Conservation (phyloP, 1,140 invertebrate species). For the Helicorthomorpha holstii region DNA sequence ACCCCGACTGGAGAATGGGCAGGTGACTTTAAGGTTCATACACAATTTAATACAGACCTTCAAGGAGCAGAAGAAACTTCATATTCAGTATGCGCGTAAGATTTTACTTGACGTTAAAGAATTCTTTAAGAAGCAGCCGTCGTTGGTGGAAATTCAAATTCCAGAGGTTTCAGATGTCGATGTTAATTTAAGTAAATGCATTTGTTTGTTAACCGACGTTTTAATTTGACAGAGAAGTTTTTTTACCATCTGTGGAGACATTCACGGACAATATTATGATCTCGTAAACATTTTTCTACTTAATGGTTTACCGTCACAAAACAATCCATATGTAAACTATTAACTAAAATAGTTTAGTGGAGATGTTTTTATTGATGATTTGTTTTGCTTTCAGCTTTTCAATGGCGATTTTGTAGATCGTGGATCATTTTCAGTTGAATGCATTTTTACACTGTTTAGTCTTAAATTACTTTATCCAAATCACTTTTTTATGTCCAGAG, state of each 20-base stretch:
- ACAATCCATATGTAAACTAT: constrained; percentile 77
- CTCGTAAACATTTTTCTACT: constrained; percentile 94
- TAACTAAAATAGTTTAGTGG: constrained; percentile 5
- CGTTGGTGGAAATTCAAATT: constrained; percentile 77
- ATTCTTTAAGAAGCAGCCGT: constrained; percentile 65
- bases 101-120: constrained; percentile 81
- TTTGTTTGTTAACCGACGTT: too few relatives aligned
- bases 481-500: constrained; percentile 95
- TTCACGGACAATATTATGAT: constrained; percentile 98
- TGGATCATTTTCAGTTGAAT: constrained; percentile 98
- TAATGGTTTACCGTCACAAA: constrained; percentile 85
- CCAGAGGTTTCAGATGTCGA: constrained; percentile 43
- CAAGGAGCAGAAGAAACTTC: constrained; percentile 80
- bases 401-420: constrained; percentile 99
- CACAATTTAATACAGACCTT: constrained; percentile 76
- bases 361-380: constrained; percentile 15
- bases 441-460: constrained; percentile 93
- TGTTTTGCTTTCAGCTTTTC: constrained; percentile 55
- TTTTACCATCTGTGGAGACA: constrained; percentile 99
- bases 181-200: too few relatives aligned
- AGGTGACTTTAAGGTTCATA: constrained; percentile 69
- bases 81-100: constrained; percentile 96
- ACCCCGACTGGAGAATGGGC: constrained; percentile 69
- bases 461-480: constrained; percentile 94
- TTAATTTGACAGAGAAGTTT: constrained; percentile 53